These are phyloP conservation scores for Caenorhabditis sp. DNA, from an alignment of 2,888 invertebrate species.

Conservation along the genomic window DNA sequence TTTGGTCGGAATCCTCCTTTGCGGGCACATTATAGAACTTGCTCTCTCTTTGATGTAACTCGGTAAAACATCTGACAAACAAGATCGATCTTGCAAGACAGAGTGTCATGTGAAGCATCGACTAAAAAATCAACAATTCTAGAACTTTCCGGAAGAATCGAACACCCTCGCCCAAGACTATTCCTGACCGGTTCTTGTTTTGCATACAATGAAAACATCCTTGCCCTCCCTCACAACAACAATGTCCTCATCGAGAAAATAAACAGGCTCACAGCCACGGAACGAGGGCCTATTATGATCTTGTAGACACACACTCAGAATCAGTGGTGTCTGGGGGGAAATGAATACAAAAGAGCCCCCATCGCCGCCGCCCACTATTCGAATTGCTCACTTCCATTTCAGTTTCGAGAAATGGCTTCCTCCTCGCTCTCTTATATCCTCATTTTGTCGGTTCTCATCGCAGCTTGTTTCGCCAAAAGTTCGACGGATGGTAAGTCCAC, in stretches of 20 bases:
- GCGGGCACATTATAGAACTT: no score
- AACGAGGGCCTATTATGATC: conserved; percentile 15
- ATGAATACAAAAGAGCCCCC: conserved; percentile 39
- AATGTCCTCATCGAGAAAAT: conserved; percentile 5
- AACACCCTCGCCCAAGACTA: no score
- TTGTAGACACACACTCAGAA: conserved; percentile 44
- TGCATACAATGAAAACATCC: neutral
- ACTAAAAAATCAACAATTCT: no score
- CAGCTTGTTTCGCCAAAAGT: conserved; percentile 35
- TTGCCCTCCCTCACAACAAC: neutral
- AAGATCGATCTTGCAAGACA: no score
- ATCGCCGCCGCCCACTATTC: conserved; percentile 1
- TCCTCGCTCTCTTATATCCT: conserved; percentile 52
- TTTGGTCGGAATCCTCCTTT: no score
- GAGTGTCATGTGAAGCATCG: no score
- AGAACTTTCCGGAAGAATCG: no score
- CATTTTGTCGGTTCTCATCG: conserved; percentile 32
- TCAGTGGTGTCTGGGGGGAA: conserved; percentile 13
- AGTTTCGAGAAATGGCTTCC: conserved; percentile 40
- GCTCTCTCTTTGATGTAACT: no score
- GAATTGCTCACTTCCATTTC: neutral
- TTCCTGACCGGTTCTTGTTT: conserved; percentile 31
- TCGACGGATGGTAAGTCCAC: conserved; percentile 33
- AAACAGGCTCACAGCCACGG: conserved; percentile 37
- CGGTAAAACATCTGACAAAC: no score